phyloP scores from a whole-genome alignment of 1,140 invertebrate species.

The Cyphomyrmex costatus region DNA sequence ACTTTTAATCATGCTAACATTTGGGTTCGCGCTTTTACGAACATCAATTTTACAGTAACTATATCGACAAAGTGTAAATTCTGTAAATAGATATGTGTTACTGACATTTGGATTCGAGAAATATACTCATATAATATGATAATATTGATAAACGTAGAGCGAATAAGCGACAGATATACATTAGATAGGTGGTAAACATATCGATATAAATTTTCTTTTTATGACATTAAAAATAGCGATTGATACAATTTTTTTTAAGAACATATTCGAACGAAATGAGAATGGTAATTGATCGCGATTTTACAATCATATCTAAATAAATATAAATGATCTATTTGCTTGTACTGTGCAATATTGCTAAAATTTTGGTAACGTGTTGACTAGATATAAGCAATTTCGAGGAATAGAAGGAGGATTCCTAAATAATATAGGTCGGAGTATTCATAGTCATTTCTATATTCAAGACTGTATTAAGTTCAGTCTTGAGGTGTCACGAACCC shows the following conservation, averaged over 20 bases:
- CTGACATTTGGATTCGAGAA: background rate
- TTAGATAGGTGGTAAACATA: conserved; percentile 32
- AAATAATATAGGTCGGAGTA: background rate
- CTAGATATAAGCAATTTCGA: conserved; percentile 70
- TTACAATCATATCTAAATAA: conserved; percentile 55
- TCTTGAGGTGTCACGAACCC: too few relatives aligned
- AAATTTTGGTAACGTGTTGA: conserved; percentile 69
- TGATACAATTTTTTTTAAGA: conserved; percentile 38
- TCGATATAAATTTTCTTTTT: conserved; percentile 5
- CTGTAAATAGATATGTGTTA: background rate
- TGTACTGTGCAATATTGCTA: conserved; percentile 69
- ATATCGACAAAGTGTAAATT: conserved; percentile 41
- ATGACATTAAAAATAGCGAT: conserved; percentile 32
- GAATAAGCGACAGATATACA: conserved; percentile 53
- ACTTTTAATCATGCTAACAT: background rate
- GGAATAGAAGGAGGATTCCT: conserved; percentile 54
- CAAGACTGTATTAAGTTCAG: too few relatives aligned
- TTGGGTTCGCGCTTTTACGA: background rate
- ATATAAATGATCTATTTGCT: conserved; percentile 66
- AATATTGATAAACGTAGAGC: conserved; percentile 4
- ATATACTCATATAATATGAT: background rate
- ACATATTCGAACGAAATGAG: conserved; percentile 31
- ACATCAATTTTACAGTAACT: conserved; percentile 58
- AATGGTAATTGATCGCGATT: conserved; percentile 12
- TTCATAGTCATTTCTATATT: too few relatives aligned